Evolutionary conservation across 2,888 invertebrate species (phyloP), one percentile per base, ranked within the genome.

Genomic region (Timema podura): DNA sequence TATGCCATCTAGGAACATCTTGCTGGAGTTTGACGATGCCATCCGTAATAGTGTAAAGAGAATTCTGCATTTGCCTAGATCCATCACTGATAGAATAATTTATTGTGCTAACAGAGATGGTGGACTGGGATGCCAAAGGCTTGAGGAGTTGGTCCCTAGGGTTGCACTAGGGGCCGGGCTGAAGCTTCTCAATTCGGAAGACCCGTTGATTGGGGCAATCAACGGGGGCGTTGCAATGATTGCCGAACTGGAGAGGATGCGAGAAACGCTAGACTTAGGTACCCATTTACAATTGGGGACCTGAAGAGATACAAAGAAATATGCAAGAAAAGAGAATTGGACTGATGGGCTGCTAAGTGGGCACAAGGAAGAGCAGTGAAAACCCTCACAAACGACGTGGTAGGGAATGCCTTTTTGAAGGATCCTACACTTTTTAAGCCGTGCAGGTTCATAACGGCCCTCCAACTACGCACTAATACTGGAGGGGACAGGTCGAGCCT

Each of bases 21-120:
- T 69, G 9, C 13, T 54, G 8, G 64, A 59, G n/a, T 9, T 71
- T 10, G 71, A 73, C 47, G 46, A 30, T 11, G 68, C 68, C n/a
- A 6, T 73, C 30, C 16, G 70, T 15, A 48, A 54, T 11, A 0
- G 51, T 13, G 13, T 70, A 0, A 73, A 70, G 46, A 45, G 5
- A 0, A 48, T 70, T 5, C 8, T 72, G 30, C 78, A 79, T 74
- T 72, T 80, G 68, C 77, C 77, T 48, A 75, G 75, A 65, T 72
- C 71, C 0, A 75, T 74, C 0, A 9, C 67, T 8, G 48, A 77
- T 49, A 75, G 76, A 7, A 54, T 79, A 9, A 11, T 79, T 0
- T 76, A 78, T 71, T 74, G 76, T 68, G 71, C 75, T 64, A 77
- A 75, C 75, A 64, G 74, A 72, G 78, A 79, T 73, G 78, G 79